Evolutionary conservation across 2,888 invertebrate genomes (phyloP).

Genomic region (Phymatocera aterrima): DNA sequence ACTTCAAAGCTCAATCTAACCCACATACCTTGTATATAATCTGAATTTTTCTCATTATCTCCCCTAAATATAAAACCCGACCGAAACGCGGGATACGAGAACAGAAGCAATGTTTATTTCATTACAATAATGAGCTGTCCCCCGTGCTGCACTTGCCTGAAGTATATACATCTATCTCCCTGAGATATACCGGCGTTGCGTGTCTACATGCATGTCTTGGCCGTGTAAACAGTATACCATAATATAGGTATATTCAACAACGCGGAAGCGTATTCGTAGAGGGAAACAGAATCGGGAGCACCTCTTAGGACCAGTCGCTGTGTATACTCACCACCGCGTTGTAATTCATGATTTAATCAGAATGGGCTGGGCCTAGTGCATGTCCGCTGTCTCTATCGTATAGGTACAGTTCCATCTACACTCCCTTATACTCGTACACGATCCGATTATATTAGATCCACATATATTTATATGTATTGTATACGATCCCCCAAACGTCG

Average conservation of each 20-base stretch:
- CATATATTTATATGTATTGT: too few relatives aligned
- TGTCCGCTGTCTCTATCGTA: constrained; percentile 26
- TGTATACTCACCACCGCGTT: constrained; percentile 29
- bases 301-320: constrained; percentile 21
- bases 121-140: constrained; percentile 8
- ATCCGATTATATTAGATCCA: constrained; percentile 1
- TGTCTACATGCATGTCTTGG: background rate
- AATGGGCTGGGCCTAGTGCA: constrained; percentile 39
- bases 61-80: background rate
- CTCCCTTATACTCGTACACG: background rate
- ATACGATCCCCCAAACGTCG: constrained; percentile 4
- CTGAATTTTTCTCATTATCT: background rate
- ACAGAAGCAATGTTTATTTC: background rate
- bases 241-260: background rate
- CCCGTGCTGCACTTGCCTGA: constrained; percentile 6
- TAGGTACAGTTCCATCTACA: constrained; percentile 25
- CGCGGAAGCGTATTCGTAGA: background rate
- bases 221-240: background rate
- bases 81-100: too few relatives aligned
- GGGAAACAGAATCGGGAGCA: constrained; percentile 24
- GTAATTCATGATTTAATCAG: constrained; percentile 43
- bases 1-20: background rate
- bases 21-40: background rate
- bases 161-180: background rate
- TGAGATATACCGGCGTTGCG: background rate